Percentiles rank a stretch among this genome's conserved stretches.
Conservation (phyloP, 2,113 vertebrate species). For the Epinephelus moara region DNA sequence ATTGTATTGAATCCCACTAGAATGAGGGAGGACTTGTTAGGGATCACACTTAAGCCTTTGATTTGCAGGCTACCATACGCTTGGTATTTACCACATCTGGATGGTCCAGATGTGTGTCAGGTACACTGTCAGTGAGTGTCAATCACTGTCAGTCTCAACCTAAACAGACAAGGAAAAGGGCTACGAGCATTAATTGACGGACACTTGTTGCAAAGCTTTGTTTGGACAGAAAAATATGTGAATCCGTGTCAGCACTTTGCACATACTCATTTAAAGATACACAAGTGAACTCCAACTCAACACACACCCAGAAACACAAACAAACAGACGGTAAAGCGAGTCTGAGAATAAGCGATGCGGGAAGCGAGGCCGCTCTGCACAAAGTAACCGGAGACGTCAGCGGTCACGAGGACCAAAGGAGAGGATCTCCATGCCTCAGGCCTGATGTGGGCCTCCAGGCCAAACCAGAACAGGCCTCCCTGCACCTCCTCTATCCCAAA, state of each 20-base stretch:
- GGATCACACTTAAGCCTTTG: conserved; percentile 3
- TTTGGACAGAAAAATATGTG: conserved; percentile 7
- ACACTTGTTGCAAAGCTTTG: conserved; percentile 21
- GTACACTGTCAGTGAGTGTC: conserved; percentile 18
- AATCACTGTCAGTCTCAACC: conserved; percentile 26
- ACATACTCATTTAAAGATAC: conserved; percentile 34
- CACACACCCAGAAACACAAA: conserved; percentile 72
- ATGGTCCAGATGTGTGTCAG: conserved; percentile 24
- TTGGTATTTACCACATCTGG: conserved; percentile 7
- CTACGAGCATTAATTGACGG: background rate
- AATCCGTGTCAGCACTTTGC: conserved; percentile 31
- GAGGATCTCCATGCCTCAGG: conserved; percentile 51
- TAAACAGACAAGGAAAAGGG: background rate
- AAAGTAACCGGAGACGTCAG: conserved; percentile 65
- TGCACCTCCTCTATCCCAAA: conserved; percentile 76
- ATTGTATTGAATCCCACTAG: conserved; percentile 6
- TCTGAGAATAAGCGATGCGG: conserved; percentile 56
- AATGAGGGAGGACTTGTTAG: background rate
- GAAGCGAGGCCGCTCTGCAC: conserved; percentile 49
- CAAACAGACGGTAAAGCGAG: conserved; percentile 56
- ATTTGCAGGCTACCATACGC: background rate
- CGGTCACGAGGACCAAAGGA: conserved; percentile 55
- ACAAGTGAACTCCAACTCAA: conserved; percentile 17
- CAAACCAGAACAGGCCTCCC: conserved; percentile 76
- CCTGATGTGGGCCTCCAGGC: conserved; percentile 53